phyloP scores from a whole-genome alignment of 2,113 vertebrate genomes.

The Colinus virginianus region DNA sequence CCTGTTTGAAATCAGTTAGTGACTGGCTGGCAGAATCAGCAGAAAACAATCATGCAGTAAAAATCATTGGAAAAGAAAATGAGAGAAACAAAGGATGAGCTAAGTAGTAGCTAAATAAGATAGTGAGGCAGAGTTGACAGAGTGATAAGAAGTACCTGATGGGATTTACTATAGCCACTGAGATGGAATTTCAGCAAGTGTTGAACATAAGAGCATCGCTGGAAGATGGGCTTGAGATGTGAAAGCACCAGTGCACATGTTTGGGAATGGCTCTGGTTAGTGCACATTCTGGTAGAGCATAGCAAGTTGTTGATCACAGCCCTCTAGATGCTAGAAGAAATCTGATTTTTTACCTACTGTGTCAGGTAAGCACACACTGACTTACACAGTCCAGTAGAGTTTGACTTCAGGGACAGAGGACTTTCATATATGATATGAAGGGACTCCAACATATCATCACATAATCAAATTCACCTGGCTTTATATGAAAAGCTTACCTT shows the following conservation, averaged over 20 bases:
- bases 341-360: background rate
- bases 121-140: background rate
- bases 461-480: background rate
- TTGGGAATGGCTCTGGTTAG: background rate
- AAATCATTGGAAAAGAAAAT: conserved; percentile 20
- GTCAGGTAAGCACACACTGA: rapidly evolving
- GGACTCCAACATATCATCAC: background rate
- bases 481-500: background rate
- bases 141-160: background rate
- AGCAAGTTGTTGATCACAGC: background rate
- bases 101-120: conserved; percentile 13
- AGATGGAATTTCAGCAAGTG: background rate
- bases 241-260: background rate
- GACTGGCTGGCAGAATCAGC: background rate
- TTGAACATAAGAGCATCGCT: background rate
- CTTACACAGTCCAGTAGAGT: background rate
- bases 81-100: background rate
- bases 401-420: background rate
- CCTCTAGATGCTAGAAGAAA: background rate
- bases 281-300: background rate
- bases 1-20: conserved; percentile 13
- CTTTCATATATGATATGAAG: background rate
- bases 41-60: conserved; percentile 32
- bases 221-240: background rate
- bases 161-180: background rate